Evolutionary conservation across 2,113 vertebrate genomes (phyloP).

Genomic region (Lycaon pictus): DNA sequence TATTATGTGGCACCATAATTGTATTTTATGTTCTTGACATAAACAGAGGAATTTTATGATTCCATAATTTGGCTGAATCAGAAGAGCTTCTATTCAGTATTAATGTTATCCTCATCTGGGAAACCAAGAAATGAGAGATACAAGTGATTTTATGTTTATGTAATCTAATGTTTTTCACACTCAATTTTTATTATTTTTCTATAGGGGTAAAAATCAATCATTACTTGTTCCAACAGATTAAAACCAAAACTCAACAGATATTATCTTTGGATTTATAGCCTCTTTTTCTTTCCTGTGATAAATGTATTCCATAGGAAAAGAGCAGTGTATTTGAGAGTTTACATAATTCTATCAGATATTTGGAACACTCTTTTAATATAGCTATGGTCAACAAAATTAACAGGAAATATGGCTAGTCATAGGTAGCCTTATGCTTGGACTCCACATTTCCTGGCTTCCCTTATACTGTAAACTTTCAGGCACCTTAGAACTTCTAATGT

Average conservation of each 20-base stretch:
- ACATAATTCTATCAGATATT: background rate
- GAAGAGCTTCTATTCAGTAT: background rate
- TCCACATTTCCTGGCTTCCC: background rate
- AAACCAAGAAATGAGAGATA: conserved; percentile 2
- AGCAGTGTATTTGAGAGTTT: background rate
- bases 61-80: background rate
- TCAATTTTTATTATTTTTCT: conserved; percentile 29
- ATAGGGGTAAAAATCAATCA: background rate
- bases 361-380: background rate
- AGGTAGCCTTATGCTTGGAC: background rate
- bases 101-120: conserved; percentile 16
- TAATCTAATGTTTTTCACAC: background rate
- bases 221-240: background rate
- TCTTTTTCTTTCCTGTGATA: background rate
- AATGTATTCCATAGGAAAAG: background rate
- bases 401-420: background rate
- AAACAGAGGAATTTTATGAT: conserved; percentile 59
- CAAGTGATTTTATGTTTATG: conserved; percentile 24
- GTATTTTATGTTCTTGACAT: conserved; percentile 47
- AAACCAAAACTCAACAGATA: background rate
- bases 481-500: background rate
- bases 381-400: background rate
- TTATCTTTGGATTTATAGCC: background rate
- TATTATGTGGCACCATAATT: conserved; percentile 26
- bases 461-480: background rate